These are phyloP conservation scores for Leucopternis melanops DNA, from an alignment of 2,113 vertebrate genomes.

Conservation along the genomic window DNA sequence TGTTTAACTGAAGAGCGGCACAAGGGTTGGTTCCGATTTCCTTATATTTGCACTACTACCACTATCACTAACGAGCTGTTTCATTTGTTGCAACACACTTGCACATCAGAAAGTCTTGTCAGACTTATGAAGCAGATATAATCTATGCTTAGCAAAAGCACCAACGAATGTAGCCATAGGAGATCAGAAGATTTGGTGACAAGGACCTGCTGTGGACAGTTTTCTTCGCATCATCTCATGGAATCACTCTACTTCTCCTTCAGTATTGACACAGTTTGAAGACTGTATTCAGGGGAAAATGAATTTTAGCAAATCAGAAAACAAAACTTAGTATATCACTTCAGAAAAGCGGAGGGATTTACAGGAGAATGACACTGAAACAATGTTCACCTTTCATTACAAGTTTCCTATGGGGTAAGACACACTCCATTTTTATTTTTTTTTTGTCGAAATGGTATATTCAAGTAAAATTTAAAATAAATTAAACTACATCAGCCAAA, in stretches of 20 bases:
- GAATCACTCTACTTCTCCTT: neutral
- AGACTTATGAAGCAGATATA: neutral
- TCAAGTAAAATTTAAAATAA: neutral
- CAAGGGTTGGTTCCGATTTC: neutral
- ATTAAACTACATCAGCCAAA: conserved; percentile 19
- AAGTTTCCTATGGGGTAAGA: neutral
- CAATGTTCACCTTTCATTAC: neutral
- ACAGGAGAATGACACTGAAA: neutral
- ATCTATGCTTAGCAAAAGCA: neutral
- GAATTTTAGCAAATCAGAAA: neutral
- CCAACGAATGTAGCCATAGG: neutral
- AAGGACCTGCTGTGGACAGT: neutral
- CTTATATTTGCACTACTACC: neutral
- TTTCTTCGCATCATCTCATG: neutral
- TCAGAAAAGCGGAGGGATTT: neutral
- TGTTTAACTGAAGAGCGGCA: neutral
- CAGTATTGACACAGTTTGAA: neutral
- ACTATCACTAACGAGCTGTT: neutral
- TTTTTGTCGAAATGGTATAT: neutral
- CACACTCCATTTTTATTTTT: neutral
- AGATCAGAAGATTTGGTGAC: neutral
- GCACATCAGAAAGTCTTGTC: neutral
- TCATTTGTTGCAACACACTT: neutral
- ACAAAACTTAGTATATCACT: neutral
- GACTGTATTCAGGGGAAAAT: neutral